Evolutionary conservation across 2,113 vertebrate genomes (phyloP).

Genomic region (Corythornis cristatus): DNA sequence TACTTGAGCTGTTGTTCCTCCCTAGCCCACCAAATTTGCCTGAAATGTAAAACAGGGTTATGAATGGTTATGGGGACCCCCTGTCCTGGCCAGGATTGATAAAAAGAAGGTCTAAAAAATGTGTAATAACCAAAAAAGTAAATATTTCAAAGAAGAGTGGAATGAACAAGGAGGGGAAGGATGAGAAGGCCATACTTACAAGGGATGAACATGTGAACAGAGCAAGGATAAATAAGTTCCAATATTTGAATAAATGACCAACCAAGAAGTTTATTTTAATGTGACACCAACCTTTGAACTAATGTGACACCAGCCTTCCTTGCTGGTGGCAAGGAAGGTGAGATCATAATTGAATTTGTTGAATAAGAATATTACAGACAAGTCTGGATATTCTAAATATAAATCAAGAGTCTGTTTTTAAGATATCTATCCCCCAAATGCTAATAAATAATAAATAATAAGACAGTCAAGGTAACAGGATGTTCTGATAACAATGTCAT

Average conservation of each 20-base stretch:
- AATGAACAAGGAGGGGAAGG: neutral
- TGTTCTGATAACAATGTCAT: neutral
- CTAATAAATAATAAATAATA: neutral
- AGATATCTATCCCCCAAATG: neutral
- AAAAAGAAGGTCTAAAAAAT: neutral
- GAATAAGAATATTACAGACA: neutral
- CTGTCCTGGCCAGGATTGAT: neutral
- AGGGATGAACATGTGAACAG: neutral
- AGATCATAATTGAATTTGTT: neutral
- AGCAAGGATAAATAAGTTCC: neutral
- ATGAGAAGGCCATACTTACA: neutral
- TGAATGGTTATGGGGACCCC: accelerated
- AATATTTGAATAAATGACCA: neutral
- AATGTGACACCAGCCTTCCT: neutral
- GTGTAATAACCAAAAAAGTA: neutral
- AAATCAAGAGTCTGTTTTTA: neutral
- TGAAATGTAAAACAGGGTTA: neutral
- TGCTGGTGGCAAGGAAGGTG: neutral
- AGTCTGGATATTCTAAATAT: neutral
- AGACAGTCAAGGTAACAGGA: neutral
- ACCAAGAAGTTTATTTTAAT: neutral
- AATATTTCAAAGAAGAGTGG: neutral
- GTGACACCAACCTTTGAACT: neutral
- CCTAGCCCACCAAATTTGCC: neutral
- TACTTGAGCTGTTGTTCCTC: accelerated